Percentiles rank a stretch among this genome's conserved stretches.
Evolutionary conservation across 2,888 invertebrate genomes (phyloP).

Genomic region (Agrotis exclamationis): DNA sequence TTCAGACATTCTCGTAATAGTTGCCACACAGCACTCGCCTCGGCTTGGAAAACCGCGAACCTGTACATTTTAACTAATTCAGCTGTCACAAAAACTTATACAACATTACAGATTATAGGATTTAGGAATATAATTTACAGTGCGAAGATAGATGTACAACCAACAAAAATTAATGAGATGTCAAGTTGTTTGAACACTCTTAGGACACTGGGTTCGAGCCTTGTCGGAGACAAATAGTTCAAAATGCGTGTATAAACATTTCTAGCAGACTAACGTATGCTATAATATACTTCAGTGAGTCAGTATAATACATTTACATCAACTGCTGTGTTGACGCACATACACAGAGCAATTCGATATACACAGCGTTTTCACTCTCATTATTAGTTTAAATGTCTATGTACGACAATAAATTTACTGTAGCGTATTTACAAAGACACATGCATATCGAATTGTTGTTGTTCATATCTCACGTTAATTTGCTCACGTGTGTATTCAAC

Average conservation of each 20-base stretch:
- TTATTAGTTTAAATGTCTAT: conserved; percentile 17
- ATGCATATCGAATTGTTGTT: conserved; percentile 50
- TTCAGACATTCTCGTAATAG: conserved; percentile 31
- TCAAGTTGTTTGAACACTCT: conserved; percentile 4
- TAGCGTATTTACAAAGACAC: conserved; percentile 42
- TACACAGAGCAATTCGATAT: conserved; percentile 45
- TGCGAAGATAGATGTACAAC: conserved; percentile 58
- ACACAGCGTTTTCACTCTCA: conserved; percentile 41
- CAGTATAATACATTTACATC: conserved; percentile 1
- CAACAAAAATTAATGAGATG: not conserved
- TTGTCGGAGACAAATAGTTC: not conserved
- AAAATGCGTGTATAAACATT: conserved; percentile 3
- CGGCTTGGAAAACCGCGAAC: conserved; percentile 39
- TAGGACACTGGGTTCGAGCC: conserved; percentile 2
- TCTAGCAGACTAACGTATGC: conserved; percentile 18
- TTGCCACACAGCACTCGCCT: conserved; percentile 43
- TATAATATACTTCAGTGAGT: conserved; percentile 15
- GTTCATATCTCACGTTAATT: conserved; percentile 20
- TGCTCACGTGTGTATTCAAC: conserved; percentile 18
- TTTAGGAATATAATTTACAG: conserved; percentile 62
- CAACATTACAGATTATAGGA: conserved; percentile 46
- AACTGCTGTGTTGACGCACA: conserved; percentile 5
- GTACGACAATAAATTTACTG: conserved; percentile 24
- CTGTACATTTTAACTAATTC: conserved; percentile 49
- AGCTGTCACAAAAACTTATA: conserved; percentile 46